Evolutionary conservation across 2,888 invertebrate species (phyloP), one percentile per base, ranked within the genome.

Genomic region (Stictocephala bisonia): DNA sequence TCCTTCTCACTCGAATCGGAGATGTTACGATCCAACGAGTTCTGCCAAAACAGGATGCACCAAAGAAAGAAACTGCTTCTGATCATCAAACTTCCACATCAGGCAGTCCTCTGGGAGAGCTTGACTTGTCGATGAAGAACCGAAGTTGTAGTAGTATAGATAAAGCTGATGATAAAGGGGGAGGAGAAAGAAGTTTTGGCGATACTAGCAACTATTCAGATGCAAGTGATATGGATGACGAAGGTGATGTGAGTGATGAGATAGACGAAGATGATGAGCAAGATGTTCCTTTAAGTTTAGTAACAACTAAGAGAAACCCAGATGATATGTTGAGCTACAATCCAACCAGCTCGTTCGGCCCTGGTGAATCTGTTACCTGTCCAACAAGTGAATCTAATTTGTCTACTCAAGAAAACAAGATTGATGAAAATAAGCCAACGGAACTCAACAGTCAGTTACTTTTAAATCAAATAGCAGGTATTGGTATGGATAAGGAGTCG

Each of bases 1-100:
- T 75, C 71, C 69, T 74, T 40, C 76, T 88, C 74, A 87, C 87
- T 78, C 84, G 86, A 79, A 86, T 88, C 76, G 88, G 88, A 79
- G 88, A 88, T 85, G 88, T 88, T 80, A 88, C 87, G 50, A 88
- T 89, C 79, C 88, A 88, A 81, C 84, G 87, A 51, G 84, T 85
- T 73, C 80, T 83, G 75, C 83, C 85, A 85, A 86, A 87, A 85
- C 80, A 85, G 85, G 79, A 58, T 67, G 35, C 31, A 58, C 20
- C 67, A 15, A 60, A 56, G 4, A 40, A 40, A 58, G 60, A 44
- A 4, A 41, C 60, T 24, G 31, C 26, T 11, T 15, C 71, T 1
- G 41, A 27, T 18, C n/a, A n/a, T 22, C 48, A 53, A 26, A 51
- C 35, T 11, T 31, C 41, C 13, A 26, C 71, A 18, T 13, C 15